Base-by-base conservation (phyloP, 2,888 invertebrate species). In the Balanococcus diminutus region DNA sequence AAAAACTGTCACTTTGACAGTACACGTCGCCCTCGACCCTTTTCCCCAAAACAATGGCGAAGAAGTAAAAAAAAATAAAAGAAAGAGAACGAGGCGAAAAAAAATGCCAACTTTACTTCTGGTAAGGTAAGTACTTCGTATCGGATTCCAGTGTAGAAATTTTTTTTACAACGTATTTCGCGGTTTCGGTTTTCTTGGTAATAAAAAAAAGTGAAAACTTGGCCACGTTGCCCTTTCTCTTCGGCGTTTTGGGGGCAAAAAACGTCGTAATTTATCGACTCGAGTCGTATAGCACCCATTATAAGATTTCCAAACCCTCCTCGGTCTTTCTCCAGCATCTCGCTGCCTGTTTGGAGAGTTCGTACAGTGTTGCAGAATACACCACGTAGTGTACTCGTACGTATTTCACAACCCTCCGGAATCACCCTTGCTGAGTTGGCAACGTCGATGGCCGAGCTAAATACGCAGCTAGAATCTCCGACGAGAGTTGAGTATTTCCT, bases 221-320 rank as follows among this genome's bases (percentile, higher is more conserved):
- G 36, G 4, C 8, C 36, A 8, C 5, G 36, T 36, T 8, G 36
- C 36, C 36, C 5, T 36, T 6, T 8, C 51, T 0, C 1, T 51
- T n/a, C 16, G 11, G 61, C 8, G 25, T 28, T 67, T 67, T 28
- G 25, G 28, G 67, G 8, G 11, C 14, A 67, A 28, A 56, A 67
- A 67, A 67, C 25, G 67, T 28, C 75, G 75, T 79, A 79, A 79
- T 79, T 79, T 79, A 79, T 79, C 75, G 75, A 79, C 75, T 79
- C 28, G 72, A 16, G 28, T 16, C 31, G 36, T 67, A 67, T 14
- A 67, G 36, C 36, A 36, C 32, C 75, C 19, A 79, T 79, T 79
- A 79, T 56, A 56, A 51, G 2, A 75, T 25, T 31, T 32, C 32
- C n/a, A n/a, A n/a, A n/a, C n/a, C n/a, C n/a, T n/a, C 3, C 19